Percentiles rank a stretch among this genome's conserved stretches.
Evolutionary conservation across 2,797 vertebrate genomes (phyloP).

Genomic region (Microhierax caerulescens): DNA sequence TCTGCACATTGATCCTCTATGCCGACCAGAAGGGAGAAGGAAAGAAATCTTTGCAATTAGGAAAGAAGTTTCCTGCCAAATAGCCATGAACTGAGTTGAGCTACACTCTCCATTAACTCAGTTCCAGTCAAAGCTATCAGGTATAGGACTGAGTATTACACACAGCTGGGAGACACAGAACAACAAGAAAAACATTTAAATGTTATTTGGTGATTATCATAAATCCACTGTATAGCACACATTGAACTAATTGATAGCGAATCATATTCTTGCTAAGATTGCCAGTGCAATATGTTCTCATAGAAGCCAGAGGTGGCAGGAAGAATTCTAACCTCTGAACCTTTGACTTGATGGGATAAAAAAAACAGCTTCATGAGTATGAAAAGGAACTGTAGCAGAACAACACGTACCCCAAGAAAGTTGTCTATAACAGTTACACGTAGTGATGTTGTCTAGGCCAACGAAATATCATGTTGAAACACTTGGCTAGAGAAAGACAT

Average conservation of each 20-base stretch:
- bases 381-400: neutral
- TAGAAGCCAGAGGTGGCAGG: neutral
- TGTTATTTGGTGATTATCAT: neutral
- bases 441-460: neutral
- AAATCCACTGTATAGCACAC: neutral
- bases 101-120: neutral
- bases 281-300: neutral
- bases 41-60: neutral
- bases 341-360: neutral
- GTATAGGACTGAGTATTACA: neutral
- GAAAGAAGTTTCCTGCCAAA: neutral
- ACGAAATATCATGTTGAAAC: neutral
- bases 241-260: neutral
- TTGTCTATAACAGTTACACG: neutral
- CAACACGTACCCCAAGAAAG: neutral
- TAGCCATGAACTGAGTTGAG: neutral
- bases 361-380: neutral
- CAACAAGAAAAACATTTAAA: neutral
- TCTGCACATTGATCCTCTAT: neutral
- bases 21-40: neutral
- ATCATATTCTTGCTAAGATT: neutral
- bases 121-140: neutral
- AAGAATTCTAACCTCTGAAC: neutral
- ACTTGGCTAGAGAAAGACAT: neutral
- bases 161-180: neutral